A percentile compares a stretch with the other conserved stretches of the same genome.
Evolutionary conservation across 2,113 vertebrate genomes (phyloP).

Genomic region (Epinephelus fuscoguttatus): DNA sequence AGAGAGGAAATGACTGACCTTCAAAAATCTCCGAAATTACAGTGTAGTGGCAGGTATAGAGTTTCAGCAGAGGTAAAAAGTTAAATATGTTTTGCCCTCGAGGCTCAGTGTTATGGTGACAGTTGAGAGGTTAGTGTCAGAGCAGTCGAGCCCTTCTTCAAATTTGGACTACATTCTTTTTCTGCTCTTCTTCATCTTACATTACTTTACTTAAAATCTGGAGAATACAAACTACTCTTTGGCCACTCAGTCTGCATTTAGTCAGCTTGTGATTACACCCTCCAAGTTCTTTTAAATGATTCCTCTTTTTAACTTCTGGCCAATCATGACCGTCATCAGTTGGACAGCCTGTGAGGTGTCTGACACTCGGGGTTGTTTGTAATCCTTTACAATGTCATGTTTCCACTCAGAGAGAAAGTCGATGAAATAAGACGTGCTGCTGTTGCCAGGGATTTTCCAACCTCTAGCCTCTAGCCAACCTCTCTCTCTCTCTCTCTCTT

Average conservation of each 20-base stretch:
- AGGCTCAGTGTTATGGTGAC: constrained; percentile 22
- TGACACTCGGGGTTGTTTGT: constrained; percentile 6
- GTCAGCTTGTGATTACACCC: background rate
- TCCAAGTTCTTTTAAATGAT: background rate
- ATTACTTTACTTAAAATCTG: too few relatives aligned
- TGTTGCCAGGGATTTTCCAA: constrained; percentile 64
- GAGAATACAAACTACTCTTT: background rate
- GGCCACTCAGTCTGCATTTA: background rate
- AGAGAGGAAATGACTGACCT: constrained; percentile 6
- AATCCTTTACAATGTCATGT: constrained; percentile 53
- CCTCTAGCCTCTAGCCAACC: too few relatives aligned
- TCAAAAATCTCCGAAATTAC: constrained; percentile 14
- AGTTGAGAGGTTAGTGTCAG: background rate
- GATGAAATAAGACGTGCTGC: constrained; percentile 53
- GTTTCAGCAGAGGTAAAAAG: background rate
- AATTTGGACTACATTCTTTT: background rate
- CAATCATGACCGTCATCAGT: background rate
- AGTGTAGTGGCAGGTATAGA: background rate
- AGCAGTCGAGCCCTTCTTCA: background rate
- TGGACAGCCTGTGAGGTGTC: constrained; percentile 4
- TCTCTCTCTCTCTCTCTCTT: constrained; percentile 2
- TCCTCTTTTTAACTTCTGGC: background rate
- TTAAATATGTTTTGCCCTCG: background rate
- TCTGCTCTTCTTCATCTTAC: too few relatives aligned
- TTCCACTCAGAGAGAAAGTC: constrained; percentile 36